Evolutionary conservation across 1,140 invertebrate species (phyloP).

Genomic region (Propsilocerus akamusi): DNA sequence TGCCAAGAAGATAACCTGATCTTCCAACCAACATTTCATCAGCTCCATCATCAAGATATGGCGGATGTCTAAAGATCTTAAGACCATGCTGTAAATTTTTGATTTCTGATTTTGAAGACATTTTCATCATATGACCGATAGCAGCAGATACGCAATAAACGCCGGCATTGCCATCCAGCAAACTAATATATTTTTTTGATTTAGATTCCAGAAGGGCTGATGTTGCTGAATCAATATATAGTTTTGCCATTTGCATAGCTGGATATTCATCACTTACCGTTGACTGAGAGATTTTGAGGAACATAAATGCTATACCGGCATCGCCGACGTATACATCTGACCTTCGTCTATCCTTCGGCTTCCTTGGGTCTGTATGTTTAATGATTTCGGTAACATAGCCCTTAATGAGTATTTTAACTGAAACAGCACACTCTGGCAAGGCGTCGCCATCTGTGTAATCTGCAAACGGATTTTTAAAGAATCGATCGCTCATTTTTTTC

Average conservation of each 20-base stretch:
- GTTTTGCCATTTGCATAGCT: slow-evolving; percentile 20
- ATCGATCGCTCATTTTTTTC: not conserved
- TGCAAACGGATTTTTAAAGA: not conserved
- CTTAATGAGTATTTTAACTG: not conserved
- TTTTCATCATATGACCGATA: slow-evolving; percentile 15
- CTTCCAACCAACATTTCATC: slow-evolving; percentile 73
- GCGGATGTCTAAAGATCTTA: slow-evolving; percentile 28
- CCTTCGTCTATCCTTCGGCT: not conserved
- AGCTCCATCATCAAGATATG: slow-evolving; percentile 48
- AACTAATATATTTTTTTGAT: slow-evolving; percentile 16
- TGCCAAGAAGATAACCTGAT: slow-evolving; percentile 59
- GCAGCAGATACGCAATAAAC: slow-evolving; percentile 38
- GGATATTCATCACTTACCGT: slow-evolving; percentile 18
- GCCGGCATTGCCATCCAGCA: slow-evolving; percentile 40
- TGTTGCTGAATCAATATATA: slow-evolving; percentile 27
- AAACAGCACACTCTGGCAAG: not conserved
- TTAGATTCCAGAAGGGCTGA: slow-evolving; percentile 17
- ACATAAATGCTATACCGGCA: slow-evolving; percentile 27
- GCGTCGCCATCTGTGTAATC: not conserved
- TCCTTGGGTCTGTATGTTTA: not conserved
- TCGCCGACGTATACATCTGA: not conserved
- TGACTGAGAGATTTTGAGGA: slow-evolving; percentile 27
- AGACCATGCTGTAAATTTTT: slow-evolving; percentile 24
- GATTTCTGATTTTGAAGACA: slow-evolving; percentile 27
- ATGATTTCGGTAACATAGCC: not conserved